Evolutionary conservation across 1,140 invertebrate species (phyloP), one percentile per base, ranked within the genome.

Genomic region (Delia radicum): DNA sequence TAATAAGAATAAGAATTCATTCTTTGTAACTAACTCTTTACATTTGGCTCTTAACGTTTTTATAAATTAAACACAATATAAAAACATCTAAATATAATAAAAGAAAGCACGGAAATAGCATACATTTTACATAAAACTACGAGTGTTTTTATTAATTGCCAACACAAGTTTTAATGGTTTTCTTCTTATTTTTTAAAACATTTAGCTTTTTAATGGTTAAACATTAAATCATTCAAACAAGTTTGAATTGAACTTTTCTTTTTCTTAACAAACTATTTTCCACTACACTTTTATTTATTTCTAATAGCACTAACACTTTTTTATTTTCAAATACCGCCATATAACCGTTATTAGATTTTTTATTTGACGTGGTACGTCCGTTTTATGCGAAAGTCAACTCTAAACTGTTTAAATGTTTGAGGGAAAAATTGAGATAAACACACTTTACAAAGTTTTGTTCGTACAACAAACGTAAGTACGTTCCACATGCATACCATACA

Each of bases 331-430:
- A 3, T 13, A 10, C 12, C 18, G n/a, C 0, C 37, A 55, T 21
- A 5, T 55, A 55, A 55, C 48, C 48, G 48, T 24, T 55, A 55
- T 55, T 55, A 21, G 2, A 8, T 55, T 55, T 37, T 29, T n/a
- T n/a, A n/a, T 24, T 0, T 31, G 13, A 31, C 1, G 29, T 21
- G 18, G 7, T 2, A 33, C 65, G 29, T 33, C 65, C 29, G 65
- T 69, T 69, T 37, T 37, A 21, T 18, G 29, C 65, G 29, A 33
- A 69, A 26, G 65, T 33, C 65, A 18, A 69, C 33, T 6, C 18
- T 33, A 31, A 69, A 69, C 65, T 69, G 62, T 65, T n/a, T 65
- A 7, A 33, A 33, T 55, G 48, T 21, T 55, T 55, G 48, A 55
- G 48, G 48, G 48, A 55, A 55, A 48, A 21, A 21, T 55, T 55